Percentiles rank a stretch among this genome's conserved stretches.
These are phyloP conservation scores for Phenacoccus solenopsis DNA, from an alignment of 1,140 invertebrate genomes.

Conservation along the genomic window DNA sequence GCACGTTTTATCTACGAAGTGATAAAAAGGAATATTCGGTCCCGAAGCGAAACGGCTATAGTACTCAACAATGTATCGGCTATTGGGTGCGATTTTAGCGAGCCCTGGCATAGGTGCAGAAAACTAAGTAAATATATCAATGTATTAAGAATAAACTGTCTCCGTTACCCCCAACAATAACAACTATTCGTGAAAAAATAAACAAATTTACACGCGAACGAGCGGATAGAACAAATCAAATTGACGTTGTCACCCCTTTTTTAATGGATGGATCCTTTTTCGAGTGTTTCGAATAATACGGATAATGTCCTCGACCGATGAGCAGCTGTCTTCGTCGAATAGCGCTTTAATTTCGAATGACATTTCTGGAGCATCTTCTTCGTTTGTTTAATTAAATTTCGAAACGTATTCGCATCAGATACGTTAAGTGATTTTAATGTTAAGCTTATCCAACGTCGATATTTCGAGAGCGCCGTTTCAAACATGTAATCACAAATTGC, in stretches of 20 bases:
- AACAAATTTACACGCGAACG: constrained; percentile 16
- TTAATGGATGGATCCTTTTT: constrained; percentile 15
- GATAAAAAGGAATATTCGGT: neutral
- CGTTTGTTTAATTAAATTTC: constrained; percentile 14
- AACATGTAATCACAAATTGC: too few relatives aligned
- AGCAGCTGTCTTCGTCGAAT: constrained; percentile 7
- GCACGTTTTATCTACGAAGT: neutral
- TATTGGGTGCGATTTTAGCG: neutral
- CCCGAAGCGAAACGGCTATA: neutral
- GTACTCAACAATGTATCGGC: too few relatives aligned
- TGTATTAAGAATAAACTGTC: constrained; percentile 8
- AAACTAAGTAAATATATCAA: constrained; percentile 4
- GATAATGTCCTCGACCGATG: neutral
- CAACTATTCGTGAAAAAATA: constrained; percentile 10
- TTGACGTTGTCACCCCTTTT: constrained; percentile 17
- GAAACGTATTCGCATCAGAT: neutral
- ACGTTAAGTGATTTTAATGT: constrained; percentile 7
- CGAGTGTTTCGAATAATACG: constrained; percentile 12
- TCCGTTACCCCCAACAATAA: constrained; percentile 14
- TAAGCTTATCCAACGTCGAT: neutral
- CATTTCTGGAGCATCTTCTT: constrained; percentile 14
- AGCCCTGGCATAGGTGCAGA: neutral
- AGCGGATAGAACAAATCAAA: constrained; percentile 10
- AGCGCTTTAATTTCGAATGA: constrained; percentile 11
- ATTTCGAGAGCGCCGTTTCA: too few relatives aligned